Evolutionary conservation across 2,888 invertebrate species (phyloP), one percentile per base, ranked within the genome.

Genomic region (Scaeva pyrastri): DNA sequence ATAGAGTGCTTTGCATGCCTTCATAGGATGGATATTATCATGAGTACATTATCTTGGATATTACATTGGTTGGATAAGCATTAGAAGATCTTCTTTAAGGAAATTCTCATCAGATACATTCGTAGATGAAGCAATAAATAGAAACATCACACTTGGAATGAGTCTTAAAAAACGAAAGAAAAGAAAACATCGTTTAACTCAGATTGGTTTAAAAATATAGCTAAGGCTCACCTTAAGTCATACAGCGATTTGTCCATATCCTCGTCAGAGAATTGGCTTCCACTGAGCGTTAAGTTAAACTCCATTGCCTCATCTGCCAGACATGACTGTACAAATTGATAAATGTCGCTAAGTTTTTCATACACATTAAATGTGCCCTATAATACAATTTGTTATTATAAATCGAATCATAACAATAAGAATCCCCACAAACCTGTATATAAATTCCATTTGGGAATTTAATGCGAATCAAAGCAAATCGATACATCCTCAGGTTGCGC

Each of bases 331-430:
- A 98, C 95, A 91, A 97, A 98, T 80, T 96, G 95, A 88, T 95
- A 93, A n/a, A 98, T 94, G 87, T 95, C 95, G 0, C 93, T 91
- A 88, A 96, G 94, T 88, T 95, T 96, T 91, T 98, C 98, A 90
- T 96, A 95, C 0, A 97, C 96, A 64, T 95, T 95, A 92, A 98
- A 98, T 3, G 98, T 98, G 10, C 98, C 98, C 96, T 98, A 93
- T 8, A 62, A 26, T 4, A 43, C n/a, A 68, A 50, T 1, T 7
- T 5, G 26, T 52, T 39, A 11, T 21, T 14, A 8, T 10, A 52
- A 0, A 4, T 26, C 14, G 2, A n/a, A 7, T 8, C n/a, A 8
- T n/a, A n/a, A n/a, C n/a, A 26, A 26, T 23, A 2, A 5, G 8
- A 0, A 8, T 10, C 19, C 26, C n/a, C 12, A 48, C 71, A 88